Percentiles rank a stretch among this genome's conserved stretches.
These are phyloP conservation scores for Erpornis zantholeuca DNA, from an alignment of 2,113 vertebrate species.

Conservation along the genomic window DNA sequence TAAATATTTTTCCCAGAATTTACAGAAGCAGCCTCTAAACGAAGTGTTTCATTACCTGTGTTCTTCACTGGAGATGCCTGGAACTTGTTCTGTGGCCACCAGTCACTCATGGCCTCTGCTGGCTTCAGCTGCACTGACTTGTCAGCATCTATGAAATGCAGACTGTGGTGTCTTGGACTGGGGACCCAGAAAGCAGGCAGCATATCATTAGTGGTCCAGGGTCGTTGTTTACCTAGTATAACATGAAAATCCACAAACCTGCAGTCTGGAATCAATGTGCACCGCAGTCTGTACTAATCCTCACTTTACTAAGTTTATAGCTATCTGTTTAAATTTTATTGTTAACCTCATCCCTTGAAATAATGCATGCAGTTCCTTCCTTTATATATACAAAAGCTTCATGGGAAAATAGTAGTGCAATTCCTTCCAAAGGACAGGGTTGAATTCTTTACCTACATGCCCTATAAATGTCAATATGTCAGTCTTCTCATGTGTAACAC, in stretches of 20 bases:
- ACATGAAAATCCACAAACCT: constrained; percentile 17
- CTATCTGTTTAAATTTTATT: neutral
- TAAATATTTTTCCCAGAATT: neutral
- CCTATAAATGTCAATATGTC: neutral
- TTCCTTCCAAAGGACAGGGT: neutral
- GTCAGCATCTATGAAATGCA: neutral
- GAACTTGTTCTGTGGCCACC: neutral
- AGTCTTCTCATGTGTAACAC: neutral
- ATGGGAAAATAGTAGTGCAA: neutral
- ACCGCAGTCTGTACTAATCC: neutral
- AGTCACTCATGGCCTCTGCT: neutral
- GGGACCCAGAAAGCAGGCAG: neutral
- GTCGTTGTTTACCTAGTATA: neutral
- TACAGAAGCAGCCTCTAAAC: neutral
- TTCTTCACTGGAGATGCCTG: neutral
- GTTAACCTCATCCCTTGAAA: neutral
- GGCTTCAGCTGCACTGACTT: neutral
- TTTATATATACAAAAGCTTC: neutral
- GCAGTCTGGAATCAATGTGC: neutral
- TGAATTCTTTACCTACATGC: neutral
- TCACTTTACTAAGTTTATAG: neutral
- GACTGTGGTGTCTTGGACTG: neutral
- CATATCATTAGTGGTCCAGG: neutral
- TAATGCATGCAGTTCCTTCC: neutral
- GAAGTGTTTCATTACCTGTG: neutral